Conservation (phyloP, 2,113 vertebrate genomes). For the Calonectris borealis region DNA sequence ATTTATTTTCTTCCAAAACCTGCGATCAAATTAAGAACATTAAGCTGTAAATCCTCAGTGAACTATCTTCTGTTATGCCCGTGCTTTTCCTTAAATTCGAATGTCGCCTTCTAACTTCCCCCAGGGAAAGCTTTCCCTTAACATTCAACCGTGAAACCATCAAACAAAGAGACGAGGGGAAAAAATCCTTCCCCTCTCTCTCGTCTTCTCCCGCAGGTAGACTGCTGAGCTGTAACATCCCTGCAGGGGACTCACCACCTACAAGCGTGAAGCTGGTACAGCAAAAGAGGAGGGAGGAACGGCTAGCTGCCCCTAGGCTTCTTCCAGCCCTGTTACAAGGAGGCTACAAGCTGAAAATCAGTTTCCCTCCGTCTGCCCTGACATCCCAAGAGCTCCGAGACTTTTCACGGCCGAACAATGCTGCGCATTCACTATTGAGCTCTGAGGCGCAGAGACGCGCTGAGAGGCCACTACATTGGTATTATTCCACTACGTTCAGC, state of each 20-base stretch:
- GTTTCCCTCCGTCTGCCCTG: not conserved
- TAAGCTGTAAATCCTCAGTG: not conserved
- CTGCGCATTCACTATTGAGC: constrained; percentile 22
- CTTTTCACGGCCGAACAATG: constrained; percentile 19
- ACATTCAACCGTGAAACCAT: not conserved
- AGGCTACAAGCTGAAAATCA: constrained; percentile 14
- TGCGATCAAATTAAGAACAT: not conserved
- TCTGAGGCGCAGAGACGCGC: not conserved
- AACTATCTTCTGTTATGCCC: not conserved
- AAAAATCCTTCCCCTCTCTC: not conserved
- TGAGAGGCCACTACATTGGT: not conserved
- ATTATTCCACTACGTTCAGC: not conserved
- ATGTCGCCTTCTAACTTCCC: not conserved
- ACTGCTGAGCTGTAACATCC: not conserved
- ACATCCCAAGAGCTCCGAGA: not conserved
- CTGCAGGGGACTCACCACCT: not conserved
- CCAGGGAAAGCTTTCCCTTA: not conserved
- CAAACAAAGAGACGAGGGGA: not conserved
- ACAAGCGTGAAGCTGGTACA: not conserved
- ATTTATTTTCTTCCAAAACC: not conserved
- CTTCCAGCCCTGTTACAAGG: not conserved
- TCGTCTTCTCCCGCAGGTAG: not conserved
- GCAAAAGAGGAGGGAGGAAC: not conserved
- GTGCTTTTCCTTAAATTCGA: not conserved
- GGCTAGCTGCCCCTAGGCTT: not conserved